Evolutionary conservation across 2,113 vertebrate species (phyloP).

Genomic region (Rhynchopsitta pachyrhyncha): DNA sequence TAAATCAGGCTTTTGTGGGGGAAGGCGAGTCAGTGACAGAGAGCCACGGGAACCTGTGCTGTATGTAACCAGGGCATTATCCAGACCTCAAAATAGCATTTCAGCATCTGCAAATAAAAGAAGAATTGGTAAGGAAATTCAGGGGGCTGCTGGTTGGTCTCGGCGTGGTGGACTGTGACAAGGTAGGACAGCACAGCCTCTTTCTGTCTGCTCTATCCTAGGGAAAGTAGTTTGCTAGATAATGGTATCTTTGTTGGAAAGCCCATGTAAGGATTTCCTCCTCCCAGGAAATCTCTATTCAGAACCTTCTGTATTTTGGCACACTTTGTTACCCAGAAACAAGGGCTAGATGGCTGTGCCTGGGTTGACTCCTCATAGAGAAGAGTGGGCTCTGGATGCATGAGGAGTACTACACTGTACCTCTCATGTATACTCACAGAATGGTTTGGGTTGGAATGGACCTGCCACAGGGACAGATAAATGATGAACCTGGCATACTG

Average conservation of each 20-base stretch:
- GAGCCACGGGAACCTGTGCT: constrained; percentile 6
- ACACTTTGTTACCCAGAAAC: background rate
- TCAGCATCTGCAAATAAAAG: constrained; percentile 64
- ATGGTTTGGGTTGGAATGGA: background rate
- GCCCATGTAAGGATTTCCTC: background rate
- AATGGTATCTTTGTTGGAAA: background rate
- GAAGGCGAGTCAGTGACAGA: constrained; percentile 42
- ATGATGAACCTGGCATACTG: background rate
- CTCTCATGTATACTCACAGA: background rate
- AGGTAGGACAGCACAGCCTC: background rate
- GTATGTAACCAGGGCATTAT: constrained; percentile 69
- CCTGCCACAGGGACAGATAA: background rate
- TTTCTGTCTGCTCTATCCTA: background rate
- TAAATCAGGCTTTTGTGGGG: background rate
- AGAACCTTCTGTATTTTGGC: background rate
- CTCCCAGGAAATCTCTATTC: background rate
- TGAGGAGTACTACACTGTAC: background rate
- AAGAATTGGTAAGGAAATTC: background rate
- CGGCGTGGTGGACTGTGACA: too few species aligned
- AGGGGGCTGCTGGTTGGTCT: background rate
- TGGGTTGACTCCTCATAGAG: background rate
- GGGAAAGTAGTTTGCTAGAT: background rate
- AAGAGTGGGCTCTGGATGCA: background rate
- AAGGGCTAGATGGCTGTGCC: background rate
- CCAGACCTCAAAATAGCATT: constrained; percentile 80